Conservation (phyloP, 2,113 vertebrate species). For the Athene cunicularia region DNA sequence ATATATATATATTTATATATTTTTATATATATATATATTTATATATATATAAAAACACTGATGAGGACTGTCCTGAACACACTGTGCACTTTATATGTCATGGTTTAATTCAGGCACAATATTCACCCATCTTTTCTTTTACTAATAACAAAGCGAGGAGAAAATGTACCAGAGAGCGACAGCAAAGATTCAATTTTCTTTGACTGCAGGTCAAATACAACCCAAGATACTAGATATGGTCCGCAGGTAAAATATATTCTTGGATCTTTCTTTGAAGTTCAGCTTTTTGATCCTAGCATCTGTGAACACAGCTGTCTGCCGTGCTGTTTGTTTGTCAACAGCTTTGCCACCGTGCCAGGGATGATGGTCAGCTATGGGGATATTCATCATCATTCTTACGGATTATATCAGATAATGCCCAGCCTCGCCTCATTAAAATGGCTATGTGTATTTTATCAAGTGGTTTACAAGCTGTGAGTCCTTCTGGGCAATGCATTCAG, state of each 20-base stretch:
- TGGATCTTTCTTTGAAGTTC: neutral
- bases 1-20: neutral
- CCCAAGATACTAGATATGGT: neutral
- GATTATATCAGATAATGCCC: neutral
- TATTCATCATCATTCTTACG: neutral
- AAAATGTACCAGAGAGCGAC: neutral
- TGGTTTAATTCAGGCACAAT: neutral
- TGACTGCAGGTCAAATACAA: neutral
- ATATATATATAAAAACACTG: neutral
- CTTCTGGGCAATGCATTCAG: neutral
- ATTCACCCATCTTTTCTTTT: neutral
- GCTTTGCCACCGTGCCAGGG: neutral
- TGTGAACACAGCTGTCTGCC: neutral
- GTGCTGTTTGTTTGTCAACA: neutral
- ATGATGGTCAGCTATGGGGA: neutral
- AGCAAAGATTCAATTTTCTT: rapidly evolving
- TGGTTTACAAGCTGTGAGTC: neutral
- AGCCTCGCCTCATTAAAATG: neutral
- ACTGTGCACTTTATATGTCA: neutral
- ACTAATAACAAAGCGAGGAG: neutral
- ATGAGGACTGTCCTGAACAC: neutral
- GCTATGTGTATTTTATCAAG: neutral
- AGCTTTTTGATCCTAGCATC: neutral
- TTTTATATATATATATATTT: neutral
- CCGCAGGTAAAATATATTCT: neutral